phyloP scores from a whole-genome alignment of 2,113 vertebrate species.

The Phaethon lepturus region DNA sequence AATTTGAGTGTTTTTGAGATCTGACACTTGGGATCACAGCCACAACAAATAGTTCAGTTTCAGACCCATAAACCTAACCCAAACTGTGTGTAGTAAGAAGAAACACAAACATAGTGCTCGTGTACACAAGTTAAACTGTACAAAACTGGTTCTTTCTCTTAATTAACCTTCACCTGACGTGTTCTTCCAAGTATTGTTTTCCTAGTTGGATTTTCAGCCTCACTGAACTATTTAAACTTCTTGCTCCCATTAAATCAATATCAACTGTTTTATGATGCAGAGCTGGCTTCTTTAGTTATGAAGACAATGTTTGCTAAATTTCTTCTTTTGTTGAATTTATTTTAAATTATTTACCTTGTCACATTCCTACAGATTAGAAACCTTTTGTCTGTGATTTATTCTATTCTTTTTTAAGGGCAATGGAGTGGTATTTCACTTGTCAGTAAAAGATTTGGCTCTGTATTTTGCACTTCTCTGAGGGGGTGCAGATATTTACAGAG shows the following conservation, averaged over 20 bases:
- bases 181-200: neutral
- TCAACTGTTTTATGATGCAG: neutral
- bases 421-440: neutral
- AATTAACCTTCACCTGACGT: neutral
- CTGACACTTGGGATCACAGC: neutral
- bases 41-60: conserved; percentile 14
- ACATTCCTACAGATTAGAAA: neutral
- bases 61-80: neutral
- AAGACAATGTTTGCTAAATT: neutral
- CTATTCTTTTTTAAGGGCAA: neutral
- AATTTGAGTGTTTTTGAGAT: neutral
- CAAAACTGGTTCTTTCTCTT: conserved; percentile 16
- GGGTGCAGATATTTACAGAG: neutral
- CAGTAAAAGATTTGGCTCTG: neutral
- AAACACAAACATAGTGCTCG: neutral
- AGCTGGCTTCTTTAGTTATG: neutral
- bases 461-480: neutral
- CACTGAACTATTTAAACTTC: neutral
- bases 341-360: neutral
- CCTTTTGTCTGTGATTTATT: neutral
- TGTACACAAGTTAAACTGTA: neutral
- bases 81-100: neutral
- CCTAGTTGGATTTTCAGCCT: conserved; percentile 26
- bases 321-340: neutral
- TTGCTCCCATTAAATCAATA: conserved; percentile 22